phyloP scores from a whole-genome alignment of 2,888 invertebrate species.

The Dichetophora obliterata region DNA sequence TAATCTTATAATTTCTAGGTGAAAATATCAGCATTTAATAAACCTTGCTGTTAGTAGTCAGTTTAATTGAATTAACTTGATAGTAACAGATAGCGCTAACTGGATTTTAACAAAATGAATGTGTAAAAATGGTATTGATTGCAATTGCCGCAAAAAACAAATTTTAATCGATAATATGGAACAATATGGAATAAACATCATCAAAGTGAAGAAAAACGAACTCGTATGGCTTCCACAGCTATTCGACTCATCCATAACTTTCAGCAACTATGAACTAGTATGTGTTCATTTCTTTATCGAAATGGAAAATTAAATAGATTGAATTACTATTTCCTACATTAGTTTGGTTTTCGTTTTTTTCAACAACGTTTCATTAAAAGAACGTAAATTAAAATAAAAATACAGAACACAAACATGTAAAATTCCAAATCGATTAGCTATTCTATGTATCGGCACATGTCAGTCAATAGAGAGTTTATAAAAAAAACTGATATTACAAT shows the following conservation, averaged over 20 bases:
- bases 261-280: background rate
- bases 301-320: background rate
- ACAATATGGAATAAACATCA: background rate
- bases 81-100: background rate
- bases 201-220: background rate
- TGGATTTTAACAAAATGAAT: background rate
- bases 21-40: background rate
- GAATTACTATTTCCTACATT: background rate
- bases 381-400: background rate
- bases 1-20: background rate
- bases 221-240: background rate
- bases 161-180: conserved; percentile 1
- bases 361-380: background rate
- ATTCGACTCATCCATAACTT: background rate
- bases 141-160: conserved; percentile 10
- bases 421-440: too few relatives aligned
- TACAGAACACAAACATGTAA: too few relatives aligned
- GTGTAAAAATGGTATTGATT: background rate
- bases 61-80: background rate
- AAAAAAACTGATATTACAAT: too few relatives aligned
- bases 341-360: background rate
- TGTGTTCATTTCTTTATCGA: background rate
- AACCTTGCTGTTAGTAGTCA: background rate
- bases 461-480: too few relatives aligned
- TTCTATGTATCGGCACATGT: too few relatives aligned